Evolutionary conservation across 2,113 vertebrate species (phyloP).

Genomic region (Hippocampus mohnikei): DNA sequence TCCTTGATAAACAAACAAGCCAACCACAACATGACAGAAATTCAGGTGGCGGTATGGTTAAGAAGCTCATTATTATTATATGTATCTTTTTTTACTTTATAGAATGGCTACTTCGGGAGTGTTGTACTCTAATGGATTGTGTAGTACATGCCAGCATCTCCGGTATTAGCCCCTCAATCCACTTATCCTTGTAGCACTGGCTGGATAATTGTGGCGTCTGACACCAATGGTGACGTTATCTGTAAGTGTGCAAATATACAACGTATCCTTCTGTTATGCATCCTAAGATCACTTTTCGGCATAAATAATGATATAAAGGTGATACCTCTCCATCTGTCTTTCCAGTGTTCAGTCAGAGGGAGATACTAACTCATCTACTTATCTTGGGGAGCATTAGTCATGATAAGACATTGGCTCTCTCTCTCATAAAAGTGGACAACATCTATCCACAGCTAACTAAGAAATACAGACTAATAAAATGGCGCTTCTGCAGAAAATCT

Average conservation of each 20-base stretch:
- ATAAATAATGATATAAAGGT: slow-evolving; percentile 39
- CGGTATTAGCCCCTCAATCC: slow-evolving; percentile 78
- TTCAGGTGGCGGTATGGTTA: slow-evolving; percentile 79
- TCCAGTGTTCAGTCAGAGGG: slow-evolving; percentile 71
- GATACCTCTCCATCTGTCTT: slow-evolving; percentile 42
- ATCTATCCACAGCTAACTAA: slow-evolving; percentile 68
- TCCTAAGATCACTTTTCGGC: not conserved
- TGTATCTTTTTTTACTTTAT: slow-evolving; percentile 71
- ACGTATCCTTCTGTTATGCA: slow-evolving; percentile 52
- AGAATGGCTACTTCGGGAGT: slow-evolving; percentile 72
- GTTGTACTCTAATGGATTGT: slow-evolving; percentile 38
- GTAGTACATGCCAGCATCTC: slow-evolving; percentile 63
- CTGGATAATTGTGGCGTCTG: slow-evolving; percentile 74
- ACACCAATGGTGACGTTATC: slow-evolving; percentile 76
- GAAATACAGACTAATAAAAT: slow-evolving; percentile 64
- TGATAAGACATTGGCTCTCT: slow-evolving; percentile 71
- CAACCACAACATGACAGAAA: slow-evolving; percentile 87
- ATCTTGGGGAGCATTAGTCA: slow-evolving; percentile 74
- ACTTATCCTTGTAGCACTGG: slow-evolving; percentile 71
- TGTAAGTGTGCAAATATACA: slow-evolving; percentile 72
- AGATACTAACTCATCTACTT: slow-evolving; percentile 77
- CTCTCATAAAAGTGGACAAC: slow-evolving; percentile 60
- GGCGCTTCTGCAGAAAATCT: slow-evolving; percentile 52
- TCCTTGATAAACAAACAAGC: slow-evolving; percentile 91
- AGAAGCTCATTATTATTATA: slow-evolving; percentile 79